Percentiles rank a stretch among this genome's conserved stretches.
phyloP scores from a whole-genome alignment of 92 coral and sea anemone species.

The Chrysogorgia sp. region DNA sequence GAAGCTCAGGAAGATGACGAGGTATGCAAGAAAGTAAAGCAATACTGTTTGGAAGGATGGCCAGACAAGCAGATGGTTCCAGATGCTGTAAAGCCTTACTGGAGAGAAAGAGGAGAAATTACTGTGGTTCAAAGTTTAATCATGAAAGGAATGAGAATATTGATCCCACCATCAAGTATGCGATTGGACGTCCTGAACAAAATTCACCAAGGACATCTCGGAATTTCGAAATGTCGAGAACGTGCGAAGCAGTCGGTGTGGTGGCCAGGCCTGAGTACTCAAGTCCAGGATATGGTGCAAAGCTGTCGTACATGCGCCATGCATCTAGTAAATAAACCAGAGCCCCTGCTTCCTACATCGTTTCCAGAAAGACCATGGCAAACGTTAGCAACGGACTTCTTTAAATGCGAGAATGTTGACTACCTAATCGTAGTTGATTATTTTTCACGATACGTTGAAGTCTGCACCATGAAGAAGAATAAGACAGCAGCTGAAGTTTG shows the following conservation, averaged over 20 bases:
- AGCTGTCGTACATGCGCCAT: slow-evolving; percentile 27
- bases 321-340: slow-evolving; percentile 15
- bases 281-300: slow-evolving; percentile 39
- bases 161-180: slow-evolving; percentile 17
- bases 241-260: slow-evolving; percentile 42
- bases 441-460: slow-evolving; percentile 47
- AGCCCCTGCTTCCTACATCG: slow-evolving; percentile 30
- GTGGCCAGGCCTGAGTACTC: slow-evolving; percentile 47
- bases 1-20: slow-evolving; percentile 57
- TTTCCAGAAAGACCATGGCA: slow-evolving; percentile 48
- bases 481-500: slow-evolving; percentile 35
- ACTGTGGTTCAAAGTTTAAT: slow-evolving; percentile 11
- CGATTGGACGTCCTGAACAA: slow-evolving; percentile 25
- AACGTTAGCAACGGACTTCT: slow-evolving; percentile 30
- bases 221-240: slow-evolving; percentile 38
- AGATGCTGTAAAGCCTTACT: slow-evolving; percentile 31
- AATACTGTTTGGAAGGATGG: slow-evolving; percentile 52
- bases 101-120: slow-evolving; percentile 22
- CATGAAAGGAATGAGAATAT: slow-evolving; percentile 39
- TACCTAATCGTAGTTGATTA: slow-evolving; percentile 39
- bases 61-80: slow-evolving; percentile 33
- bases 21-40: slow-evolving; percentile 42
- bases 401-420: slow-evolving; percentile 19
- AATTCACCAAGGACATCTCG: slow-evolving; percentile 37
- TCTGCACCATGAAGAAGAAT: slow-evolving; percentile 41